Base-by-base conservation (phyloP, 2,113 vertebrate genomes). In the Oncorhynchus clarkii region DNA sequence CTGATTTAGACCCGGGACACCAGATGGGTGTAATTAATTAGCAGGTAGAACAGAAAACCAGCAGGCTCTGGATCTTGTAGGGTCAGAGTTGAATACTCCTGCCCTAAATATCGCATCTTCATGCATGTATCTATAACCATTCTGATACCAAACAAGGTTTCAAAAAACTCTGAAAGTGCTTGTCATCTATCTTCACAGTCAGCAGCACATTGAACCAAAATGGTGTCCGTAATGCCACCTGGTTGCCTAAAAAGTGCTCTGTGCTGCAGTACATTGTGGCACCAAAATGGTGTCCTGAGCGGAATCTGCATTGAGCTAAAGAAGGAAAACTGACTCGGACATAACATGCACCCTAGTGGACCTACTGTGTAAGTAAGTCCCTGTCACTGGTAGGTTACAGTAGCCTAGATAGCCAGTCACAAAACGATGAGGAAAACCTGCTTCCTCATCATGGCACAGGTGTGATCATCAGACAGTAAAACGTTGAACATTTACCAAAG, bases 391-490 rank as follows among this genome's bases (percentile, higher is more conserved):
- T 14, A 51, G 49, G 49, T 5, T 14, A 27, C 65, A 67, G 65
- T 67, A 26, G 27, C 24, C 24, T 29, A 27, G 27, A 27, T 2
- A 20, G 16, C 66, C 27, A 39, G 29, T 34, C 14, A 67, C 66
- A 29, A 29, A 67, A 31, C 0, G 0, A 74, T 20, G 39, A 65
- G 31, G 14, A 74, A 65, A 74, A 75, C 34, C 64, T 69, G 75
- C 64, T 48, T 62, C 79, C 83, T 77, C 27, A 11, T 64, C 81
- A 84, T 86, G 86, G 88, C 91, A 91, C 87, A 76, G 77, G 34
- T 39, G 67, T 78, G 83, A 76, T 70, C 70, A 76, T 70, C 70
- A 62, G 68, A 62, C 39, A 66, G 51, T 8, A 69, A 75, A 51
- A 1, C 0, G 14, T 26, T 64, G 9, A 64, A 64, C 22, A 26